Evolutionary conservation across 2,888 invertebrate species (phyloP).

Genomic region (Amblyjoppa proteus): DNA sequence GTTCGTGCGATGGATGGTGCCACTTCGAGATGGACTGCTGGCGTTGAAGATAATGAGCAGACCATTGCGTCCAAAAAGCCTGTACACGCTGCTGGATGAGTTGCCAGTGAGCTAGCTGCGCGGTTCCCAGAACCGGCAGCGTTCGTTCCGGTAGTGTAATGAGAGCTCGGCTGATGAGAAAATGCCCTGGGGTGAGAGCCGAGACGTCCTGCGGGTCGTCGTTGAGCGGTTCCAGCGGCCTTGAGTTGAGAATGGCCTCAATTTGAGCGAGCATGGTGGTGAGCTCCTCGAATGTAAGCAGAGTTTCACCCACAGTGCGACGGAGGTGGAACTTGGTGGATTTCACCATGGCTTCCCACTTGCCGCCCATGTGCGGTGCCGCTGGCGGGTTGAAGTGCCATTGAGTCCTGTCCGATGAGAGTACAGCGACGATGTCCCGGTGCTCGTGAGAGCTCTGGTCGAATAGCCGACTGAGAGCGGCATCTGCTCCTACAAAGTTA

Average conservation of each 20-base stretch:
- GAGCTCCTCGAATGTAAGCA: no score
- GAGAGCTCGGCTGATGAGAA: no score
- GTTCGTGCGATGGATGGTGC: constrained; percentile 24
- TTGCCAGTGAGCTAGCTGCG: no score
- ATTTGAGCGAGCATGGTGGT: no score
- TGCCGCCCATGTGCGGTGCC: not conserved
- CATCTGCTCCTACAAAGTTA: no score
- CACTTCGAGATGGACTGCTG: constrained; percentile 55
- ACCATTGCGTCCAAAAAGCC: not conserved
- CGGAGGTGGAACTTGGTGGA: not conserved
- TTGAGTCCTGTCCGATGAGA: not conserved
- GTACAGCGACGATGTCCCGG: not conserved
- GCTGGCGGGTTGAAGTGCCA: constrained; percentile 18
- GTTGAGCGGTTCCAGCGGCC: no score
- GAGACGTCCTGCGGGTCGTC: no score
- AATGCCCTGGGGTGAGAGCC: no score
- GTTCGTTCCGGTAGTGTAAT: no score
- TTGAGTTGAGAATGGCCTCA: not conserved
- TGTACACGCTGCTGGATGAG: no score
- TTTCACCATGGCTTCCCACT: not conserved
- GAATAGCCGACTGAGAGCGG: not conserved
- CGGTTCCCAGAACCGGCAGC: no score
- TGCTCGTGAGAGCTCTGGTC: not conserved
- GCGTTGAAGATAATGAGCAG: constrained; percentile 41
- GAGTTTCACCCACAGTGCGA: not conserved